phyloP scores from a whole-genome alignment of 2,888 invertebrate species.

The Trissolcus brochymenae region DNA sequence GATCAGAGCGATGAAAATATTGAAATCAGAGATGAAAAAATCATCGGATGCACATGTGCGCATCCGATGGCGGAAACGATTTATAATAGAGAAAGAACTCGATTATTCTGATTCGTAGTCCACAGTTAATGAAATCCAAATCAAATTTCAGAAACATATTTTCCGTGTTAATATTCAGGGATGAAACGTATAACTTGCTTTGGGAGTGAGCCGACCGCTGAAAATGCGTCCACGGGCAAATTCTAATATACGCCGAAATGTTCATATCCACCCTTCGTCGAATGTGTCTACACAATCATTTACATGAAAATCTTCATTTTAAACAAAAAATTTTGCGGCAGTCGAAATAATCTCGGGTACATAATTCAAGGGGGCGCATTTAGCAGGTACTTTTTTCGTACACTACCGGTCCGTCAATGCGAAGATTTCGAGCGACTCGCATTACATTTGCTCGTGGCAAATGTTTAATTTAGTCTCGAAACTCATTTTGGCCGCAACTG shows the following conservation, averaged over 20 bases:
- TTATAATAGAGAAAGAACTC: constrained; percentile 5
- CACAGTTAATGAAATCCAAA: too few relatives aligned
- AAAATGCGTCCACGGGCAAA: constrained; percentile 25
- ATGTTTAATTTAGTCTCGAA: constrained; percentile 58
- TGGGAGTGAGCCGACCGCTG: too few relatives aligned
- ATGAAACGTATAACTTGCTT: too few relatives aligned
- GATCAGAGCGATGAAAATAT: too few relatives aligned
- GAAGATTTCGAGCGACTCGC: constrained; percentile 44
- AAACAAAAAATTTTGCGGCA: constrained; percentile 36
- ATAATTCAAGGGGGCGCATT: constrained; percentile 42
- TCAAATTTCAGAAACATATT: too few relatives aligned
- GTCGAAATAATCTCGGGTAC: constrained; percentile 34
- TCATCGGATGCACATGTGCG: too few relatives aligned
- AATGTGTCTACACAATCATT: constrained; percentile 46
- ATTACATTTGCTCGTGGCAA: constrained; percentile 54
- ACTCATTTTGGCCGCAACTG: constrained; percentile 56
- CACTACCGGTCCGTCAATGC: constrained; percentile 42
- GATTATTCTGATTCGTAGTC: too few relatives aligned
- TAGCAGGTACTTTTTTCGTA: constrained; percentile 39
- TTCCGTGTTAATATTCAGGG: too few relatives aligned
- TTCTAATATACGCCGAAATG: constrained; percentile 42
- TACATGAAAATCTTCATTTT: constrained; percentile 40
- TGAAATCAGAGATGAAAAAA: too few relatives aligned
- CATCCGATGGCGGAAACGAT: constrained; percentile 38
- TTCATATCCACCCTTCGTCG: constrained; percentile 32